phyloP scores from a whole-genome alignment of 2,797 vertebrate genomes.

The Acridotheres tristis region DNA sequence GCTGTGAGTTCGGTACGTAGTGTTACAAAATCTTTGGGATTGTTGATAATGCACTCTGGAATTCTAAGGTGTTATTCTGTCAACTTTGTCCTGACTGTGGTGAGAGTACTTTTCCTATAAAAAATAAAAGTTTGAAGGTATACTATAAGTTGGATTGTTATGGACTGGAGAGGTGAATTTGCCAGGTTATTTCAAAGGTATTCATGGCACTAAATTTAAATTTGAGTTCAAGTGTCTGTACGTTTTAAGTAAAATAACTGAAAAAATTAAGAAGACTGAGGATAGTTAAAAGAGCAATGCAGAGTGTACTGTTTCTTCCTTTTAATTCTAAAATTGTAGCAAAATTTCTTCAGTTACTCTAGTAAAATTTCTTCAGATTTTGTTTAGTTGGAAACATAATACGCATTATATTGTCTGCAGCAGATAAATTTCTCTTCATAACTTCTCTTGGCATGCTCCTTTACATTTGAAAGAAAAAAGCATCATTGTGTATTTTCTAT shows the following conservation, averaged over 20 bases:
- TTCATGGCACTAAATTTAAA: neutral
- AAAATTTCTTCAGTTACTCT: neutral
- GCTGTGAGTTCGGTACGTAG: neutral
- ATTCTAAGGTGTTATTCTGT: neutral
- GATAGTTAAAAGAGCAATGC: neutral
- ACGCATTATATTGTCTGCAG: neutral
- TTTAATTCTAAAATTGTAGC: neutral
- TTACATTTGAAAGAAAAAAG: neutral
- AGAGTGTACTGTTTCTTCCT: neutral
- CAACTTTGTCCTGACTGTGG: neutral
- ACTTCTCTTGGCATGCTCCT: neutral
- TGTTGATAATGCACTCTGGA: neutral
- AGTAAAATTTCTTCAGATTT: neutral
- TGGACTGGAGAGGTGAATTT: fast-evolving
- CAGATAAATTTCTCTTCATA: neutral
- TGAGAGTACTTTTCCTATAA: neutral
- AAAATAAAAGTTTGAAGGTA: neutral
- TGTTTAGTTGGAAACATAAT: neutral
- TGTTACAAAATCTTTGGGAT: neutral
- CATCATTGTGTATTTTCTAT: neutral
- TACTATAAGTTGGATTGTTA: neutral
- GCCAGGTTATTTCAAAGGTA: neutral
- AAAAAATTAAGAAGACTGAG: neutral
- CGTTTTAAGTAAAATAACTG: neutral
- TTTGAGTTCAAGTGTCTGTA: neutral